Evolutionary conservation across 2,888 invertebrate species (phyloP), one percentile per base, ranked within the genome.

Genomic region (Chrysodeixis includens): DNA sequence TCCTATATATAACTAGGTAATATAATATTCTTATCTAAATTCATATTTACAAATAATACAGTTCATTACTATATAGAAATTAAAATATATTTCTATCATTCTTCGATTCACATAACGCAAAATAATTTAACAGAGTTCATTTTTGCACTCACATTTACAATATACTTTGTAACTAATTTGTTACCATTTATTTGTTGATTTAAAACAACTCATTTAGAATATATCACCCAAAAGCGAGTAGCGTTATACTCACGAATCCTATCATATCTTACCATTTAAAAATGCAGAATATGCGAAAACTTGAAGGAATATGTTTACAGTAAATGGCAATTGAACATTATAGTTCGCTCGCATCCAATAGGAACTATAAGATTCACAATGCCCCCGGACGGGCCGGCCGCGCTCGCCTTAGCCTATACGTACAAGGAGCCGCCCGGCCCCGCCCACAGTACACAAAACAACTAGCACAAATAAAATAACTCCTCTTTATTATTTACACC

Each of bases 11-110:
- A 95, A 95, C 95, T 94, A 95, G 88, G 89, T 93, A 93, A 94
- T 94, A 94, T 96, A 96, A 95, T 96, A 96, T 96, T 92, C 96
- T 96, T 96, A 95, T 92, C 93, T 94, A 93, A 85, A 88, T 89
- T 94, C 91, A 92, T 96, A 96, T 96, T 93, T 96, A 96, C 96
- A 96, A 96, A 95, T 96, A 96, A 96, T 96, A 96, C 96, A 96
- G 93, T 94, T 94, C 90, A 91, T 93, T 93, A 91, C 88, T 91
- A 92, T 93, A 93, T 93, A 94, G 94, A 94, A 94, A 94, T 94
- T 94, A 93, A 93, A 93, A 94, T 95, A 94, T 94, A 94, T 93
- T 93, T 95, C 93, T 95, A 95, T 95, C 92, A 94, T 95, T 93
- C 93, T 93, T 94, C 93, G 92, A 92, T 94, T 93, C 94, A 94